Evolutionary conservation across 1,140 invertebrate species (phyloP), one percentile per base, ranked within the genome.

Genomic region (Campoletis sonorensis): DNA sequence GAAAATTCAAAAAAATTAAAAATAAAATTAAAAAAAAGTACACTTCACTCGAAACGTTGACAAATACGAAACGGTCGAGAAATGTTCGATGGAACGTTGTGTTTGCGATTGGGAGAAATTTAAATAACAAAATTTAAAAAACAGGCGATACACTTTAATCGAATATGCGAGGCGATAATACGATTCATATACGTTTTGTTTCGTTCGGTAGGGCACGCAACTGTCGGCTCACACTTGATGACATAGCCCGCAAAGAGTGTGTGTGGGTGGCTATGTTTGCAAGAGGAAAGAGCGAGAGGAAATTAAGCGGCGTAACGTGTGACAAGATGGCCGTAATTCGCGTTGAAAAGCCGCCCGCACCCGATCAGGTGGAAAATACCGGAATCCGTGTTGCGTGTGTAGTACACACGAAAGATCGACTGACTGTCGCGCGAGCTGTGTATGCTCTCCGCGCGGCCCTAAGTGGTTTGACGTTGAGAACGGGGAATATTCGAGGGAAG

Each of bases 401-500:
- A 70, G 67, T 18, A 85, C 85, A 85, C 84, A 85, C 51, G 51
- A 89, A 88, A 89, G 87, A 89, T 88, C 89, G 88, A 89, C 88
- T 87, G 88, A 90, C 87, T 89, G 87, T 82, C 88, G 84, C 85
- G 84, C 85, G 83, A 84, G 23, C 61, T 64, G 61, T 23, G 61
- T 70, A 30, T 21, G 67, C 67, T 88, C 87, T 54, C 51, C 51
- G 51, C 79, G 88, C 88, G 87, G 86, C 87, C 87, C 88, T 89
- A 89, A 89, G 89, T 89, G 87, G 85, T 89, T 88, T 86, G 89
- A 88, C 87, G 89, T 89, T 89, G 89, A 89, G 89, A 89, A 89
- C 87, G 71, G 80, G 54, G 83, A 76, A 33, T 16, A 33, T 33
- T 18, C 54, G 77, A 81, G 83, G 64, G 78, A 77, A 79, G 68